phyloP scores from a whole-genome alignment of 2,113 vertebrate species.

The Tachysurus vachellii region DNA sequence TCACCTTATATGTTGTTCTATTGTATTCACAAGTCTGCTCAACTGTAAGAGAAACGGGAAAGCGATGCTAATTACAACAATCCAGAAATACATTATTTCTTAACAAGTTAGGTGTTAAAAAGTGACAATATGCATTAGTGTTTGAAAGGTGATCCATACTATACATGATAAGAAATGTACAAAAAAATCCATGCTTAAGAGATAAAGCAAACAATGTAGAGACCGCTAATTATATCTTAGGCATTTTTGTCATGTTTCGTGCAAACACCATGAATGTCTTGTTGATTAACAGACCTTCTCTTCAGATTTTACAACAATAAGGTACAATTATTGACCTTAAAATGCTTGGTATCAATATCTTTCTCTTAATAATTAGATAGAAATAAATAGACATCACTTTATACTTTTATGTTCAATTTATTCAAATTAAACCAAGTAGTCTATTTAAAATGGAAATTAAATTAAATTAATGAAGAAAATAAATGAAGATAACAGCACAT shows the following conservation, averaged over 20 bases:
- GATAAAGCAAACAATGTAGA: neutral
- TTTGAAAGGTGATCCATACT: neutral
- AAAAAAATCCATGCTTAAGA: neutral
- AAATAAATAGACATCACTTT: neutral
- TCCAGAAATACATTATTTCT: neutral
- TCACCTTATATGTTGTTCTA: conserved; percentile 60
- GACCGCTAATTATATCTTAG: neutral
- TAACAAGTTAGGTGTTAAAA: neutral
- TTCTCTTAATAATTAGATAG: neutral
- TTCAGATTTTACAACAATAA: neutral
- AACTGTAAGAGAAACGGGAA: conserved; percentile 58
- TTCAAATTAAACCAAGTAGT: too few relatives aligned
- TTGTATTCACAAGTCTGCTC: conserved; percentile 64
- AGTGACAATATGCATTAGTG: neutral
- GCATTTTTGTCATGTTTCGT: too few relatives aligned
- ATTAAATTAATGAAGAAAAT: neutral
- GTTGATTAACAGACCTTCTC: neutral
- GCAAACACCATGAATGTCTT: too few relatives aligned
- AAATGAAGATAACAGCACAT: neutral
- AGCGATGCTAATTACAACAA: neutral
- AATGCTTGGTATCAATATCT: neutral
- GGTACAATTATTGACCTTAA: neutral
- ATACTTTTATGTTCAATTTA: too few relatives aligned
- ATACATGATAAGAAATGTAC: neutral
- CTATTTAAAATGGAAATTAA: too few relatives aligned